phyloP scores from a whole-genome alignment of 2,113 vertebrate species.

The Hystrix brachyura region DNA sequence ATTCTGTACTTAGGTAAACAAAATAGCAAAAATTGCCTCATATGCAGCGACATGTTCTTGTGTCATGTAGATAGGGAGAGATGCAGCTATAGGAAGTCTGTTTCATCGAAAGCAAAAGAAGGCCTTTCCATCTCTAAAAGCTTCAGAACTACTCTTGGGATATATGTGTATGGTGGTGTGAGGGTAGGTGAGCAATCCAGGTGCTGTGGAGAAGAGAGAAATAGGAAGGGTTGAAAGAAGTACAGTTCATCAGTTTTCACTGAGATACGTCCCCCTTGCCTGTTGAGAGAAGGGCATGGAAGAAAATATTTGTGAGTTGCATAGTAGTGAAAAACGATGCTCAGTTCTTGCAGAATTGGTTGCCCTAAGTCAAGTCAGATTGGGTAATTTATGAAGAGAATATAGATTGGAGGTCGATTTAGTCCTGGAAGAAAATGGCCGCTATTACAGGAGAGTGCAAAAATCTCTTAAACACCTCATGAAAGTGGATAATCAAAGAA shows the following conservation, averaged over 20 bases:
- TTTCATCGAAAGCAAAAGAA: background rate
- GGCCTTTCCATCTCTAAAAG: background rate
- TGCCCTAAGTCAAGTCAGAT: background rate
- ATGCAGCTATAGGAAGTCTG: background rate
- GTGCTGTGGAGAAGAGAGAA: background rate
- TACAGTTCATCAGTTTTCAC: background rate
- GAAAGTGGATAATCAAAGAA: background rate
- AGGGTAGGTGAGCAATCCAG: background rate
- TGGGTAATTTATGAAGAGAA: background rate
- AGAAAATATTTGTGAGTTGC: background rate
- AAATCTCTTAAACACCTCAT: background rate
- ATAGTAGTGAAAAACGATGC: background rate
- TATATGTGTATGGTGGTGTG: background rate
- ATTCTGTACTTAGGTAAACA: slow-evolving; percentile 17
- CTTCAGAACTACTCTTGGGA: background rate
- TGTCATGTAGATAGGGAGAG: background rate
- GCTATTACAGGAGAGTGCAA: background rate
- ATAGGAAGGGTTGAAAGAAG: background rate
- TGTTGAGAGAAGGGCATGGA: background rate
- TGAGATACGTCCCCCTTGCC: background rate
- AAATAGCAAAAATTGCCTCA: background rate
- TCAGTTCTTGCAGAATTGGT: background rate
- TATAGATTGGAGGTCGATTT: background rate
- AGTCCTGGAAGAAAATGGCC: background rate
- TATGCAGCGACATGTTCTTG: background rate